phyloP scores from a whole-genome alignment of 2,113 vertebrate species.

The Myocastor coypus region DNA sequence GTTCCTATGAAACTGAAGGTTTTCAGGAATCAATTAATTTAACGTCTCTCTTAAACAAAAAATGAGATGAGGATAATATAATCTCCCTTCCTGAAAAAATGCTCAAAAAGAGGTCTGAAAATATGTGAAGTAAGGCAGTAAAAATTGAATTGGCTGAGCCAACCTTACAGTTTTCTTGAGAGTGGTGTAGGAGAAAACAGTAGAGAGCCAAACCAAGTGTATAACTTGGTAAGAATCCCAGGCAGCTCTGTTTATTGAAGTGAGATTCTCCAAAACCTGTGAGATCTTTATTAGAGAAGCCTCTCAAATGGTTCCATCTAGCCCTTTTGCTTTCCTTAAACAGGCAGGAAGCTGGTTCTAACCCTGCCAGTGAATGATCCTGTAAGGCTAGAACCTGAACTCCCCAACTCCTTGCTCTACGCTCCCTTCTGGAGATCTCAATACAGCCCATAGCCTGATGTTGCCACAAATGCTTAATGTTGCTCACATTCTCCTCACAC shows the following conservation, averaged over 20 bases:
- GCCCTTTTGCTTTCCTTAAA: background rate
- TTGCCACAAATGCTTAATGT: background rate
- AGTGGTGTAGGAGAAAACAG: background rate
- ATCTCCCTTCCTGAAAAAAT: background rate
- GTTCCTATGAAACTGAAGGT: slow-evolving; percentile 40
- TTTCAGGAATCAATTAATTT: slow-evolving; percentile 44
- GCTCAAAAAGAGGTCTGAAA: background rate
- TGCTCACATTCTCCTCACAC: background rate
- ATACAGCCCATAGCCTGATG: background rate
- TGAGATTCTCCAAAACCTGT: background rate
- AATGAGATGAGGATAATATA: background rate
- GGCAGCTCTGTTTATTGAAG: background rate
- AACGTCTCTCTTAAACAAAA: background rate
- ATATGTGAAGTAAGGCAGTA: background rate
- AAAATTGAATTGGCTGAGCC: background rate
- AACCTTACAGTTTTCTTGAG: background rate
- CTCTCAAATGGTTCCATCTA: background rate
- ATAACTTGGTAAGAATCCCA: background rate
- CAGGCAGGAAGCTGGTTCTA: background rate
- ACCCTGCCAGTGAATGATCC: background rate
- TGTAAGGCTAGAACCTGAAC: background rate
- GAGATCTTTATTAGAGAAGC: background rate
- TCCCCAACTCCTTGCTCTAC: background rate
- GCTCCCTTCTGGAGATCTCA: background rate
- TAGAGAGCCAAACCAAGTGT: background rate